These are phyloP conservation scores for Fragum whitleyi DNA, from an alignment of 2,888 invertebrate species.

Conservation along the genomic window DNA sequence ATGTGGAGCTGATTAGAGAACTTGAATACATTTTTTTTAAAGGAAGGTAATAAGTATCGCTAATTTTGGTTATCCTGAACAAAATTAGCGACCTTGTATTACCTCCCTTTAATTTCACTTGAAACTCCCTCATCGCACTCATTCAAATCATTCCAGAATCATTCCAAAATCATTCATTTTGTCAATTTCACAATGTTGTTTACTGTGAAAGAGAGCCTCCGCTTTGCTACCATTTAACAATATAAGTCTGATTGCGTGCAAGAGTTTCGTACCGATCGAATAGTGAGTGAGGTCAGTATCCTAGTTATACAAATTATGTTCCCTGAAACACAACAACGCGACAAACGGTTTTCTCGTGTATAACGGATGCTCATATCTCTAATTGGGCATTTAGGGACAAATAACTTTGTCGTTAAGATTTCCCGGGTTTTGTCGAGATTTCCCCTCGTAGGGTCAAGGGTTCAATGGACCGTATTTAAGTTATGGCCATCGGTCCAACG, in stretches of 20 bases:
- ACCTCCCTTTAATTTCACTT: no score
- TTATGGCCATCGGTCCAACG: background rate
- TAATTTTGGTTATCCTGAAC: no score
- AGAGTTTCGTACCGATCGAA: background rate
- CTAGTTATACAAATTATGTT: background rate
- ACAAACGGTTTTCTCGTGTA: background rate
- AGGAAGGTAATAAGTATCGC: no score
- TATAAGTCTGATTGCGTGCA: background rate
- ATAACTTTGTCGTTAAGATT: background rate
- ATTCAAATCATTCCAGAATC: no score
- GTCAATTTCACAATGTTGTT: no score
- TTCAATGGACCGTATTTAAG: background rate
- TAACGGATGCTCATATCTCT: slow-evolving; percentile 1
- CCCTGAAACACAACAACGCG: background rate
- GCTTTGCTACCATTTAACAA: no score
- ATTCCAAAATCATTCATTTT: no score
- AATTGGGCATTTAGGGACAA: slow-evolving; percentile 4
- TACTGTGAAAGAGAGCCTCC: no score
- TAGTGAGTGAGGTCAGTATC: background rate
- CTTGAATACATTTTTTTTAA: no score
- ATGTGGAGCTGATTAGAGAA: no score
- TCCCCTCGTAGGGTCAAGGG: background rate
- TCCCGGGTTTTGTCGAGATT: slow-evolving; percentile 1
- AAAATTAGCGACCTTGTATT: no score
- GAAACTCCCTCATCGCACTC: no score